These are phyloP conservation scores for Phortica magna DNA, from an alignment of 2,888 invertebrate genomes.

Conservation along the genomic window DNA sequence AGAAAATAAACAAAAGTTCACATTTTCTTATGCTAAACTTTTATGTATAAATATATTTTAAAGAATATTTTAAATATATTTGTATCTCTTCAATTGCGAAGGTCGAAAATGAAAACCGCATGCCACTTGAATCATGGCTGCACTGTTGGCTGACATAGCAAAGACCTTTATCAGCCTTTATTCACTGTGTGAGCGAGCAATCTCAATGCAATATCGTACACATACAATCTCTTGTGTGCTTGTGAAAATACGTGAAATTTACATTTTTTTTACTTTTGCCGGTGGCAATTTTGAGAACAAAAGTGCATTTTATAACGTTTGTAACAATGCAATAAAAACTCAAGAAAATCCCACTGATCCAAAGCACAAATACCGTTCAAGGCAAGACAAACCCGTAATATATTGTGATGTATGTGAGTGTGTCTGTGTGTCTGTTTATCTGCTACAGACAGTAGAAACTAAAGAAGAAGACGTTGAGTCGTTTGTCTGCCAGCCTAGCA, in stretches of 20 bases:
- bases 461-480: not conserved
- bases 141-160: not conserved
- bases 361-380: not conserved
- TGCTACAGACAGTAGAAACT: constrained; percentile 27
- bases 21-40: not conserved
- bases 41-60: constrained; percentile 6
- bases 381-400: not conserved
- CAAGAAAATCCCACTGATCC: not conserved
- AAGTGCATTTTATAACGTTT: constrained; percentile 8
- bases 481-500: constrained; percentile 9
- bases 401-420: constrained; percentile 20
- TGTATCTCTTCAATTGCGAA: constrained; percentile 6
- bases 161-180: not conserved
- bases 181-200: not conserved
- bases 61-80: not conserved
- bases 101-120: constrained; percentile 11
- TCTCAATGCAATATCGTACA: not conserved
- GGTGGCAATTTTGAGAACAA: not conserved
- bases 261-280: constrained; percentile 9
- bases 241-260: not conserved
- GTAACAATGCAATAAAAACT: constrained; percentile 26
- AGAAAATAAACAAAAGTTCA: too few species aligned
- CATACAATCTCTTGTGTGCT: not conserved
- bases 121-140: not conserved
- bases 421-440: not conserved